These are phyloP conservation scores for Callospermophilus lateralis DNA, from an alignment of 2,113 vertebrate species.

Conservation along the genomic window DNA sequence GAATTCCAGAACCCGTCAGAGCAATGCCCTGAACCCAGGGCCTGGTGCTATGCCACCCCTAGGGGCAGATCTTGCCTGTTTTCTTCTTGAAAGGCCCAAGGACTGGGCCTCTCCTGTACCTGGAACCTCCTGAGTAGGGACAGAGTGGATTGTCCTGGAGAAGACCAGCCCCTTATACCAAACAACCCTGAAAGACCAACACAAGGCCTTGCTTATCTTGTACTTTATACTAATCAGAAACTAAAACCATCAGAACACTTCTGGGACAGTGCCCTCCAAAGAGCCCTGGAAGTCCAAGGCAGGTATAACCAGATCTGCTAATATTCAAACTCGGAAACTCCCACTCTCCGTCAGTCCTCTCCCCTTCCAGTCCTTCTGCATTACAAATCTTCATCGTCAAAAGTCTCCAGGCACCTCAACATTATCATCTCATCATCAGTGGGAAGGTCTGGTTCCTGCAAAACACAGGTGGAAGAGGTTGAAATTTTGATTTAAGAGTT, in stretches of 20 bases:
- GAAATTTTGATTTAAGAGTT: not conserved
- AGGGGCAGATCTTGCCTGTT: not conserved
- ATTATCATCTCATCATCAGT: constrained; percentile 86
- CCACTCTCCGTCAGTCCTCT: no score
- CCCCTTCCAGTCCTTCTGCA: not conserved
- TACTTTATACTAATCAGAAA: constrained; percentile 68
- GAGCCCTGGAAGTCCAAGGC: not conserved
- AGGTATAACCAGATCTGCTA: not conserved
- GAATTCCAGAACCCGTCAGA: not conserved
- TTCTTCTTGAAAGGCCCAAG: not conserved
- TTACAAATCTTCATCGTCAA: constrained; percentile 92
- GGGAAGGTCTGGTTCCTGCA: constrained; percentile 84
- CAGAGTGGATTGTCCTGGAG: not conserved
- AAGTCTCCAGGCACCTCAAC: constrained; percentile 91
- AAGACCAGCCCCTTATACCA: not conserved
- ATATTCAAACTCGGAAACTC: not conserved
- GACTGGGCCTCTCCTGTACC: not conserved
- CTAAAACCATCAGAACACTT: not conserved
- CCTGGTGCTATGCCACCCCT: not conserved
- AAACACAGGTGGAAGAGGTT: constrained; percentile 57
- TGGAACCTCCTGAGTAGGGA: not conserved
- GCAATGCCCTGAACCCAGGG: not conserved
- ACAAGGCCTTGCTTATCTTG: not conserved
- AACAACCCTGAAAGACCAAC: not conserved
- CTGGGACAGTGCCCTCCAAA: not conserved